Percentiles rank a stretch among this genome's conserved stretches.
Evolutionary conservation across 2,888 invertebrate genomes (phyloP).

Genomic region (Cordylochernes scorpioides): DNA sequence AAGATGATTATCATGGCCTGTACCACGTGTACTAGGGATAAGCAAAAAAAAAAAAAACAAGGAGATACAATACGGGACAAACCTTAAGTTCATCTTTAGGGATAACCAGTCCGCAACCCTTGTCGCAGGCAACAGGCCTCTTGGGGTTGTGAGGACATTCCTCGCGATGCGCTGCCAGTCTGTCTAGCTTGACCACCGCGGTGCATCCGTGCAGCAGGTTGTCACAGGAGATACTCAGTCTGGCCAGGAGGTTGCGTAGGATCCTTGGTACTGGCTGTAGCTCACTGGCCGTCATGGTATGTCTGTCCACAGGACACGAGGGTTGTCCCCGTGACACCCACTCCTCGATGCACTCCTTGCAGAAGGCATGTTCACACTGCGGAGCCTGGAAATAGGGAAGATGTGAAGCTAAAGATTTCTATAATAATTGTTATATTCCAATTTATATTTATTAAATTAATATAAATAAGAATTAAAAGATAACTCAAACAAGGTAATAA

Average conservation of each 20-base stretch:
- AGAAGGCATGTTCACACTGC: slow-evolving; percentile 85
- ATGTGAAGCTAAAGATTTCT: no score
- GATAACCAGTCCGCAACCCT: slow-evolving; percentile 73
- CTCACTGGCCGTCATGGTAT: slow-evolving; percentile 48
- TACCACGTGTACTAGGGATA: no score
- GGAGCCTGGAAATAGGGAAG: slow-evolving; percentile 57
- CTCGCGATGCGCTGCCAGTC: slow-evolving; percentile 47
- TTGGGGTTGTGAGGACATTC: slow-evolving; percentile 88
- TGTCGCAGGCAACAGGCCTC: slow-evolving; percentile 68
- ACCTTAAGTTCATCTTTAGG: slow-evolving; percentile 73
- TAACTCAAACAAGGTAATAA: no score
- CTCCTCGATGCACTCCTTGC: slow-evolving; percentile 65
- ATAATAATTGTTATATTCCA: no score
- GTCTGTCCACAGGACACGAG: slow-evolving; percentile 78
- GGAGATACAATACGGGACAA: no score
- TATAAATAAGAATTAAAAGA: no score
- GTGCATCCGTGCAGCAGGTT: slow-evolving; percentile 65
- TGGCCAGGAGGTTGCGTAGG: slow-evolving; percentile 61
- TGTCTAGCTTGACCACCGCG: slow-evolving; percentile 54
- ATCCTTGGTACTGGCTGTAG: slow-evolving; percentile 75
- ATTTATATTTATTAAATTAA: no score
- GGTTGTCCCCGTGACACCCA: slow-evolving; percentile 83
- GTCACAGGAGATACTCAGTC: slow-evolving; percentile 68
- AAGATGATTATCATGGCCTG: no score
- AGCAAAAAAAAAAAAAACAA: no score